Percentiles rank a stretch among this genome's conserved stretches.
Conservation (phyloP, 2,113 vertebrate species). For the Tretioscincus oriximinensis region DNA sequence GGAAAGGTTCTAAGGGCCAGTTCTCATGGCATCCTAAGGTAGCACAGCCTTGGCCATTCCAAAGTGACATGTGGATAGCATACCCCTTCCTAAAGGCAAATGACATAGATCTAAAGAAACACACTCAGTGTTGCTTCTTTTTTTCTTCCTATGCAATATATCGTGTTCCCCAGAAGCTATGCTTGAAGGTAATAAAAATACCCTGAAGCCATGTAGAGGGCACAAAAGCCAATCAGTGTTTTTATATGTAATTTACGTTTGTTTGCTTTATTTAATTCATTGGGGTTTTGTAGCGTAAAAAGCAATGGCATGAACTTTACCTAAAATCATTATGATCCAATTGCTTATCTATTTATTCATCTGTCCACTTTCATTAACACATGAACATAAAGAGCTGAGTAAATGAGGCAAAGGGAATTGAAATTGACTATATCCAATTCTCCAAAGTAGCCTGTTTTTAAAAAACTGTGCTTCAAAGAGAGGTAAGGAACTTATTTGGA, state of each 20-base stretch:
- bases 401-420: slow-evolving; percentile 41
- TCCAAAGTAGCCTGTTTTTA: slow-evolving; percentile 7
- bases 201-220: neutral
- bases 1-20: too few relatives aligned
- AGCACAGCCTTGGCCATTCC: too few relatives aligned
- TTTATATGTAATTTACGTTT: slow-evolving; percentile 4
- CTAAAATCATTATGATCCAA: neutral
- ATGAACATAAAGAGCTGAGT: slow-evolving; percentile 14
- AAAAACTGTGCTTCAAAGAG: slow-evolving; percentile 3
- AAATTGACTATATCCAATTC: slow-evolving; percentile 11
- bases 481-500: neutral
- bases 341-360: slow-evolving; percentile 6
- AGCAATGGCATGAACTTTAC: slow-evolving; percentile 12
- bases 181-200: neutral
- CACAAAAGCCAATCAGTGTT: slow-evolving; percentile 17
- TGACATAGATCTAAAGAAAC: slow-evolving; percentile 3
- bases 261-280: neutral
- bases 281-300: slow-evolving; percentile 23
- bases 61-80: too few relatives aligned
- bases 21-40: too few relatives aligned
- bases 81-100: too few relatives aligned
- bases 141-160: neutral
- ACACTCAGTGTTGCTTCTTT: neutral
- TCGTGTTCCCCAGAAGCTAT: neutral
- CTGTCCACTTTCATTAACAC: slow-evolving; percentile 26